Evolutionary conservation across 64 coral and sea anemone species (phyloP), one percentile per base, ranked within the genome.

Genomic region (Stichodactyla mertensii): DNA sequence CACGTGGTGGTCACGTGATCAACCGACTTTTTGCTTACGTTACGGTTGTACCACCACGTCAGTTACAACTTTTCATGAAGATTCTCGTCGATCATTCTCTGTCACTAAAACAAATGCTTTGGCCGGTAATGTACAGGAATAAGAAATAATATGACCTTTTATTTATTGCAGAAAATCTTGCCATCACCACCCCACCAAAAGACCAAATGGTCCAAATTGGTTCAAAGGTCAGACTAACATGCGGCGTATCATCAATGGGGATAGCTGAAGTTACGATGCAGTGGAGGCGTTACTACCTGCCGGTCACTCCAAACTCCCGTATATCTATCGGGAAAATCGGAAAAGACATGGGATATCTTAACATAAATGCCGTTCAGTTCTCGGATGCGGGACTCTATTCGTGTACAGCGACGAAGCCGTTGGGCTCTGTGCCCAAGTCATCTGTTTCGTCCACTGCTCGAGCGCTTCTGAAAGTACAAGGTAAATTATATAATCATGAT

Each of bases 211-310:
- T 23, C 31, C 60, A 2, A 45, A 64, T 85, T 61, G 90, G 90
- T 1, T 28, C 19, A 7, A 18, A 54, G 45, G 80, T 82, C 22
- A 23, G 78, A 16, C 55, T 92, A 6, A 67, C 64, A 52, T 92
- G 90, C 18, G 90, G 90, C 8, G 85, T 92, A 4, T 87, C n/a
- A 56, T 83, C 85, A 26, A 57, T 61, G 22, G 53, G 90, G 14
- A 52, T 53, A 14, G 83, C 82, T 12, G 90, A 92, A 31, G 78
- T 92, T 16, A 87, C 86, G 22, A 85, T 92, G 18, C 85, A 92
- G 6, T 92, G 90, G 90, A 69, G 16, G 3, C 79, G 66, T 15
- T 92, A 58, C 55, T 56, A 53, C 20, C 54, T 52, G 18, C 90
- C 54, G 16, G 16, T 92, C 27, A 55, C 57, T 24, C 66, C 90